These are phyloP conservation scores for Coranthus polyacanthus DNA, from an alignment of 2,797 vertebrate species.

Conservation along the genomic window DNA sequence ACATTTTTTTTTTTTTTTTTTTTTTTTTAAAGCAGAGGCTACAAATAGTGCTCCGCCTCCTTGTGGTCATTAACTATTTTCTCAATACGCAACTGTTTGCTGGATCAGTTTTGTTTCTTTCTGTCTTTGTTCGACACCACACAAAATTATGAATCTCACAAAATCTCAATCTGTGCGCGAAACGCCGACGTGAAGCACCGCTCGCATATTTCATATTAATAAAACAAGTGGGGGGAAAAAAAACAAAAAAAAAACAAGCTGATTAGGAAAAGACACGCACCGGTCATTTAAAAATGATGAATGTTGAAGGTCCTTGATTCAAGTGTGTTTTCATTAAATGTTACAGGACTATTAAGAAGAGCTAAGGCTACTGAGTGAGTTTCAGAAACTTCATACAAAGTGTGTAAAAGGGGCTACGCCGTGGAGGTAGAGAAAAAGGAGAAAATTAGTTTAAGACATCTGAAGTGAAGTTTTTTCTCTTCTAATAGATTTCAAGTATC, in stretches of 20 bases:
- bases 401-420: slow-evolving; percentile 8
- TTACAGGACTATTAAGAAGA: not conserved
- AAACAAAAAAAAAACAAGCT: slow-evolving; percentile 25
- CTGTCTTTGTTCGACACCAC: slow-evolving; percentile 36
- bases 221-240: too few species aligned
- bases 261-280: not conserved
- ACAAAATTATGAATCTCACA: slow-evolving; percentile 18
- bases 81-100: too few species aligned
- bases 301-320: not conserved
- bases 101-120: slow-evolving; percentile 1
- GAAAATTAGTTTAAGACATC: slow-evolving; percentile 58
- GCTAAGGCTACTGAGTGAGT: slow-evolving; percentile 6
- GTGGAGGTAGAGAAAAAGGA: slow-evolving; percentile 68
- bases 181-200: too few species aligned
- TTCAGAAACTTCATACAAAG: slow-evolving; percentile 28
- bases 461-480: slow-evolving; percentile 53
- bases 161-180: not conserved
- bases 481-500: slow-evolving; percentile 72
- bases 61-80: slow-evolving; percentile 19
- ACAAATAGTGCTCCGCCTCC: slow-evolving; percentile 1
- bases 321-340: slow-evolving; percentile 4
- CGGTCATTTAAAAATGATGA: too few species aligned
- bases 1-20: not conserved
- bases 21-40: not conserved
- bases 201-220: slow-evolving; percentile 9